phyloP scores from a whole-genome alignment of 2,113 vertebrate species.

The Melanostigma gelatinosum region DNA sequence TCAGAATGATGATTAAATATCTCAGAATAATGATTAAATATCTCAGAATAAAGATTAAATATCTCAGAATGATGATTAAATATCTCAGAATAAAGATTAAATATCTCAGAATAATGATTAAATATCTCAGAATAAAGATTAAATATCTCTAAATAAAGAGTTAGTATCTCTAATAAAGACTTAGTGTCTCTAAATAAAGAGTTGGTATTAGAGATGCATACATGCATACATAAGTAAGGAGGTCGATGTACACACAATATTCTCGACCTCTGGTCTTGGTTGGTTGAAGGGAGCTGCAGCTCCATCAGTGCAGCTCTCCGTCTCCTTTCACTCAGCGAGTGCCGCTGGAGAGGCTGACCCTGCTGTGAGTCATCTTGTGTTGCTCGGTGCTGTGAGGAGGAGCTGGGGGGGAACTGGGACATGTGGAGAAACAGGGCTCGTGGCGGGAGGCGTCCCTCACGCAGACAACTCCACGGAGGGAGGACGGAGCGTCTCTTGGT shows the following conservation, averaged over 20 bases:
- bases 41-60: too few relatives aligned
- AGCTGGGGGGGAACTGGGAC: constrained; percentile 68
- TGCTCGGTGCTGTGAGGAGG: constrained; percentile 44
- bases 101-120: too few relatives aligned
- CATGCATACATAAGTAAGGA: background rate
- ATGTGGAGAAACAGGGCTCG: constrained; percentile 68
- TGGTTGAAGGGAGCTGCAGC: background rate
- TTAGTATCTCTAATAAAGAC: background rate
- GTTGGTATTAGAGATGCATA: background rate
- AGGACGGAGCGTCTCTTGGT: constrained; percentile 35
- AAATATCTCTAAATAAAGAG: too few relatives aligned
- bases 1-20: too few relatives aligned
- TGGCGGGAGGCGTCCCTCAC: constrained; percentile 14
- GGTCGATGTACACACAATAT: background rate
- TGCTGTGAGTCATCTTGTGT: constrained; percentile 63
- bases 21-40: too few relatives aligned
- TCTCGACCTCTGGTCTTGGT: background rate
- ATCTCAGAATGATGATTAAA: too few relatives aligned
- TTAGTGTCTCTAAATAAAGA: too few relatives aligned
- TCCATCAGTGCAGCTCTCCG: background rate
- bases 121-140: too few relatives aligned
- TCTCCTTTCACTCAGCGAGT: constrained; percentile 9
- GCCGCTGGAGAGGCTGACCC: constrained; percentile 52
- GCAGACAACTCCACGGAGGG: background rate
- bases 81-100: too few relatives aligned